Percentiles rank a stretch among this genome's conserved stretches.
Evolutionary conservation across 1,140 invertebrate species (phyloP).

Genomic region (Tribolium madens): DNA sequence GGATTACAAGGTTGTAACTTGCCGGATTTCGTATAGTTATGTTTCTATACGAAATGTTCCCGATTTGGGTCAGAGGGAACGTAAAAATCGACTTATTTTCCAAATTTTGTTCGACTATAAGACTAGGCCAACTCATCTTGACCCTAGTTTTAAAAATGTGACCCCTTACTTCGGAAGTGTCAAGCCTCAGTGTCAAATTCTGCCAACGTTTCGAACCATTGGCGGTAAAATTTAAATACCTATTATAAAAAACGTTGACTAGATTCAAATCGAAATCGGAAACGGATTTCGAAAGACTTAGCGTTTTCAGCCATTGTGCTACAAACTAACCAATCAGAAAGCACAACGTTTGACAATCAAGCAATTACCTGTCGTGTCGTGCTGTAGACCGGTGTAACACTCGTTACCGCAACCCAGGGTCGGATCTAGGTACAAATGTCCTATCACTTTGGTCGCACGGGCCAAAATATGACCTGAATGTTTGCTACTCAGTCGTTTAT

Average conservation of each 20-base stretch:
- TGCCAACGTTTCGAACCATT: conserved; percentile 68
- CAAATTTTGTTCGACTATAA: conserved; percentile 64
- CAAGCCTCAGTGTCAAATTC: conserved; percentile 81
- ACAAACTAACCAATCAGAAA: conserved; percentile 54
- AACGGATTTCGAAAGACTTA: conserved; percentile 74
- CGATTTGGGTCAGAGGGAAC: conserved; percentile 87
- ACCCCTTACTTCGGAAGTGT: conserved; percentile 81
- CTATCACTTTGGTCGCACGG: conserved; percentile 68
- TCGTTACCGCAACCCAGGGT: conserved; percentile 75
- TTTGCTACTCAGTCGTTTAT: conserved; percentile 65
- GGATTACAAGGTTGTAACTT: conserved; percentile 71
- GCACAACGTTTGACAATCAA: neutral
- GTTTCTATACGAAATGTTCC: conserved; percentile 77
- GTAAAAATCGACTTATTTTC: conserved; percentile 70
- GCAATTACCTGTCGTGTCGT: conserved; percentile 72
- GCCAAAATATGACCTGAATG: conserved; percentile 65
- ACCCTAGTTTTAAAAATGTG: conserved; percentile 79
- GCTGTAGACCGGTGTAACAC: conserved; percentile 79
- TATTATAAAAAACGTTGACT: conserved; percentile 70
- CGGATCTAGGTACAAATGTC: conserved; percentile 72
- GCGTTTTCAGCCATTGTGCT: conserved; percentile 80
- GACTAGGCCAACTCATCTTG: conserved; percentile 80
- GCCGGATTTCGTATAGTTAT: conserved; percentile 75
- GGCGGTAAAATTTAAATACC: conserved; percentile 70
- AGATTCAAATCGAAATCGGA: conserved; percentile 74